Evolutionary conservation across 2,888 invertebrate genomes (phyloP).

Genomic region (Itoplectis maculator): DNA sequence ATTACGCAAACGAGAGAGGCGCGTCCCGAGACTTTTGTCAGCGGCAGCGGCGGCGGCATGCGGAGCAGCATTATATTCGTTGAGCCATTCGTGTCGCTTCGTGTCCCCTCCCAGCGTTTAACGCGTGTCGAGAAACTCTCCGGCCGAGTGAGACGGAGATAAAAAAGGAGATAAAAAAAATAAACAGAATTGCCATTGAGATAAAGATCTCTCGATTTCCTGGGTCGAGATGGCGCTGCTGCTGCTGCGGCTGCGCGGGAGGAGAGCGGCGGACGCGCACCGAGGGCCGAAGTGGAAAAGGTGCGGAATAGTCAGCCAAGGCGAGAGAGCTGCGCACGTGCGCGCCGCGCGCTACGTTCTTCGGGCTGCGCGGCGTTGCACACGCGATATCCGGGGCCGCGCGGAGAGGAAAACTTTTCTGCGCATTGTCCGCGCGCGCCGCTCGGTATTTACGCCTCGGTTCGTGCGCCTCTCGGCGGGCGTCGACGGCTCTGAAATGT

Average conservation of each 20-base stretch:
- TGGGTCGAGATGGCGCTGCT: not conserved
- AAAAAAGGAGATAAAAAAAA: not conserved
- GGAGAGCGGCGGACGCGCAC: not conserved
- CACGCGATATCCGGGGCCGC: slow-evolving; percentile 44
- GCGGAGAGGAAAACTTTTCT: slow-evolving; percentile 13
- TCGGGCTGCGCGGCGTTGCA: slow-evolving; percentile 20
- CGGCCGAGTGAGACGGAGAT: not conserved
- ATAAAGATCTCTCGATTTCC: slow-evolving; percentile 49
- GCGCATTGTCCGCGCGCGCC: not conserved
- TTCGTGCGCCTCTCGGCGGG: not conserved
- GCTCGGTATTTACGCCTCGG: not conserved
- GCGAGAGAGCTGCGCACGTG: slow-evolving; percentile 39
- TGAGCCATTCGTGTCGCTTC: not conserved
- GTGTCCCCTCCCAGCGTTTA: slow-evolving; percentile 6
- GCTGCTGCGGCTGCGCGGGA: too few species aligned
- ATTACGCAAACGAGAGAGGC: slow-evolving; percentile 66
- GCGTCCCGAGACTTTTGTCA: slow-evolving; percentile 64
- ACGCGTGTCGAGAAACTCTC: slow-evolving; percentile 38
- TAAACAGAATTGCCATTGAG: slow-evolving; percentile 41
- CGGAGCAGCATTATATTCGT: slow-evolving; percentile 38
- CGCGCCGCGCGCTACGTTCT: slow-evolving; percentile 38
- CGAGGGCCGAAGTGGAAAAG: slow-evolving; percentile 59
- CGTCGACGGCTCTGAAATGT: too few species aligned
- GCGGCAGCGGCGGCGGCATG: slow-evolving; percentile 33
- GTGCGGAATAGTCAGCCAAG: slow-evolving; percentile 58